A percentile compares a stretch with the other conserved stretches of the same genome.
These are phyloP conservation scores for Prinia subflava DNA, from an alignment of 2,113 vertebrate species.

Conservation along the genomic window DNA sequence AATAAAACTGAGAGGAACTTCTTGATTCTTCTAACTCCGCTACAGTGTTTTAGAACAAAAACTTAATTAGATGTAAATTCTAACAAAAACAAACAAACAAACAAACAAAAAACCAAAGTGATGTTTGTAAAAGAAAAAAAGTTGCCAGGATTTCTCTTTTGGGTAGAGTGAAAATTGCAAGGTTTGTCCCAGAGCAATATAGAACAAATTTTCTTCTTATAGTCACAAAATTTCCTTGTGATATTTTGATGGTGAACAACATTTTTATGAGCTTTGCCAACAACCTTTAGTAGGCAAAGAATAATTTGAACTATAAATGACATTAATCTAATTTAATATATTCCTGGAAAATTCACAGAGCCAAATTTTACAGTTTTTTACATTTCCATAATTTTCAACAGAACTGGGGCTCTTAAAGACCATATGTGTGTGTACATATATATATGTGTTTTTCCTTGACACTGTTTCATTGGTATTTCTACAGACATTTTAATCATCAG, in stretches of 20 bases:
- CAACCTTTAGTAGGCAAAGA: not conserved
- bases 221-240: not conserved
- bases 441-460: not conserved
- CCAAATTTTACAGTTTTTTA: not conserved
- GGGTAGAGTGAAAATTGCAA: not conserved
- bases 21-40: not conserved
- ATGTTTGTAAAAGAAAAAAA: not conserved
- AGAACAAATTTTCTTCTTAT: not conserved
- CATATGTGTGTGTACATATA: not conserved
- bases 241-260: not conserved
- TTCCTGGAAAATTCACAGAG: not conserved
- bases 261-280: not conserved
- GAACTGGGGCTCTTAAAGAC: not conserved
- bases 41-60: not conserved
- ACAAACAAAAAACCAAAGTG: fast-evolving
- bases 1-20: not conserved
- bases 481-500: not conserved
- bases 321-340: not conserved
- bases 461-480: not conserved
- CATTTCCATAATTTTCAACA: not conserved
- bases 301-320: not conserved
- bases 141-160: not conserved
- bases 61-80: not conserved
- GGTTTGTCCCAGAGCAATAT: not conserved
- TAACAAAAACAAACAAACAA: too few species aligned